These are phyloP conservation scores for Lathamus discolor DNA, from an alignment of 2,113 vertebrate genomes.

Conservation along the genomic window DNA sequence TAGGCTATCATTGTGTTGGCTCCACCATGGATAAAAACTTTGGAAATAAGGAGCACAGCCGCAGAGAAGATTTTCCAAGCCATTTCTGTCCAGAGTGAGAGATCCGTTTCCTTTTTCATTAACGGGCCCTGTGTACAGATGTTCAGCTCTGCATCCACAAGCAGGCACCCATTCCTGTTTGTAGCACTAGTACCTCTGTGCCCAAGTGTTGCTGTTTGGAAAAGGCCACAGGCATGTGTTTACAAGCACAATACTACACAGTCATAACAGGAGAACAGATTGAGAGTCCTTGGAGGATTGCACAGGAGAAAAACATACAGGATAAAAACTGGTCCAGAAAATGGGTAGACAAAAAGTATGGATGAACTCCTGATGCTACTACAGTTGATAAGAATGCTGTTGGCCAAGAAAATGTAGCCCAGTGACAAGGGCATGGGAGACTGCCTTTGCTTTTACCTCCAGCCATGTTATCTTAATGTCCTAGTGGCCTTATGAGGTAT, in stretches of 20 bases:
- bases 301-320: neutral
- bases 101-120: neutral
- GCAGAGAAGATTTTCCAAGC: neutral
- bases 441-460: neutral
- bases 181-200: neutral
- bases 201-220: fast-evolving
- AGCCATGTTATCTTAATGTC: neutral
- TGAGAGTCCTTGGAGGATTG: neutral
- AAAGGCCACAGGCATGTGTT: neutral
- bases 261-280: neutral
- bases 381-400: neutral
- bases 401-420: fast-evolving
- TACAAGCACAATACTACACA: neutral
- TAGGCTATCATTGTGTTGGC: neutral
- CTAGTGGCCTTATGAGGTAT: neutral
- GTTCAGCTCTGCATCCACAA: neutral
- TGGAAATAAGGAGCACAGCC: neutral
- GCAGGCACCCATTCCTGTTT: neutral
- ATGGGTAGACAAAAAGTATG: fast-evolving
- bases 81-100: neutral
- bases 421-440: fast-evolving
- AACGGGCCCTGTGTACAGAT: neutral
- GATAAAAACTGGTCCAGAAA: neutral
- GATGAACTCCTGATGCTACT: fast-evolving
- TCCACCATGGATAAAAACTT: neutral